Evolutionary conservation across 2,113 vertebrate genomes (phyloP).

Genomic region (Euleptes europaea): DNA sequence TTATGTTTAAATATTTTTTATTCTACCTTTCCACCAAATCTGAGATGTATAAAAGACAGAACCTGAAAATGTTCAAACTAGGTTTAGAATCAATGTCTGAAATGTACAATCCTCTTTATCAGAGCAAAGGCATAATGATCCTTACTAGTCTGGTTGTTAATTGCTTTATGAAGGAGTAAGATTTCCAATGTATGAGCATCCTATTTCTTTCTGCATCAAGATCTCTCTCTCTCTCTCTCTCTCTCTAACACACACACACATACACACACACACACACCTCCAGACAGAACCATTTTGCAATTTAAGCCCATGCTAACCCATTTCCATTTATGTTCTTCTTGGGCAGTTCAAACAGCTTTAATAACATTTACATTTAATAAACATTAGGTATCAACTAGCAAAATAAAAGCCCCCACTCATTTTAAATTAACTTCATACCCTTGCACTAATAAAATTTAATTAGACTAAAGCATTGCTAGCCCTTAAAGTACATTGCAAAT

Average conservation of each 20-base stretch:
- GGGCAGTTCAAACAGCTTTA: slow-evolving; percentile 18
- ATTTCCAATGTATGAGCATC: neutral
- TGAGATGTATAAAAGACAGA: neutral
- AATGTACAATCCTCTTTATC: neutral
- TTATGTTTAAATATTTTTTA: too few species aligned
- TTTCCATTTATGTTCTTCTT: slow-evolving; percentile 16
- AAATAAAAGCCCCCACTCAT: slow-evolving; percentile 6
- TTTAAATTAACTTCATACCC: slow-evolving; percentile 45
- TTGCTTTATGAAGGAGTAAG: neutral
- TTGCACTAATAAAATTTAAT: slow-evolving; percentile 43
- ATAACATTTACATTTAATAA: slow-evolving; percentile 40
- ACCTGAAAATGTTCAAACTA: neutral
- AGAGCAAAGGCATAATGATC: neutral
- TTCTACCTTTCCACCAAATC: neutral
- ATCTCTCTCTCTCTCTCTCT: neutral
- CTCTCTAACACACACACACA: neutral
- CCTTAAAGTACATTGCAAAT: slow-evolving; percentile 44
- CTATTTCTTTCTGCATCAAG: neutral
- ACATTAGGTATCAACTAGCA: neutral
- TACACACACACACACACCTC: neutral
- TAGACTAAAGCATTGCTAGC: slow-evolving; percentile 31
- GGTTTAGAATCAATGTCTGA: neutral
- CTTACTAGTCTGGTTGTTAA: neutral
- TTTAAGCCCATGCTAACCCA: neutral
- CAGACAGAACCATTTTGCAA: slow-evolving; percentile 11